Evolutionary conservation across 2,888 invertebrate genomes (phyloP), one percentile per base, ranked within the genome.

Genomic region (Pseudococcus viburni): DNA sequence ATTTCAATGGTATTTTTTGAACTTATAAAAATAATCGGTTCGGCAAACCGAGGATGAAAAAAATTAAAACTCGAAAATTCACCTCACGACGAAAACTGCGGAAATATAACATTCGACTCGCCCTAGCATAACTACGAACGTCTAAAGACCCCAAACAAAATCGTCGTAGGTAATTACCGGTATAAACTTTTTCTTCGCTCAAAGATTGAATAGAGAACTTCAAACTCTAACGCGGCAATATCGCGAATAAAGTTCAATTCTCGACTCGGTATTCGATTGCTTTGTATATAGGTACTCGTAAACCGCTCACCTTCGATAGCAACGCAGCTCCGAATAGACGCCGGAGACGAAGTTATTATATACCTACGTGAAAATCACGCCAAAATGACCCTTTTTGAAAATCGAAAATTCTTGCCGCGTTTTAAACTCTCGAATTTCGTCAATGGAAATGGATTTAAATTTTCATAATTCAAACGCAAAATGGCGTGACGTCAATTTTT

Each of bases 391-490:
- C 39, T 73, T 77, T 39, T 77, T 17, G 22, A 64, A 26, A 77
- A 77, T 77, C 77, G 39, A 77, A 77, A 77, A 51, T 77, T 77
- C 77, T 26, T 7, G 77, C 22, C 77, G 77, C 77, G 22, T 77
- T 77, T 77, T 8, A 77, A 77, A 39, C 64, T 6, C 64, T 64
- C 46, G 15, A 64, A 64, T 64, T 8, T 73, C 73, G 73, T 68
- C 68, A 77, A 17, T 77, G 6, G 33, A 77, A 39, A 39, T 39
- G 77, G 77, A 77, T 77, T 77, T 77, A 33, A 77, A 77, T 39
- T 77, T 77, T 77, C 77, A 39, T 77, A 77, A 77, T 77, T 77
- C 77, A 33, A 77, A 77, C 15, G 77, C 77, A 77, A 77, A 77
- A 77, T 15, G 77, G 77, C 77, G 77, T 77, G 77, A 77, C 77